phyloP scores from a whole-genome alignment of 2,113 vertebrate genomes.

The Prionailurus bengalensis region DNA sequence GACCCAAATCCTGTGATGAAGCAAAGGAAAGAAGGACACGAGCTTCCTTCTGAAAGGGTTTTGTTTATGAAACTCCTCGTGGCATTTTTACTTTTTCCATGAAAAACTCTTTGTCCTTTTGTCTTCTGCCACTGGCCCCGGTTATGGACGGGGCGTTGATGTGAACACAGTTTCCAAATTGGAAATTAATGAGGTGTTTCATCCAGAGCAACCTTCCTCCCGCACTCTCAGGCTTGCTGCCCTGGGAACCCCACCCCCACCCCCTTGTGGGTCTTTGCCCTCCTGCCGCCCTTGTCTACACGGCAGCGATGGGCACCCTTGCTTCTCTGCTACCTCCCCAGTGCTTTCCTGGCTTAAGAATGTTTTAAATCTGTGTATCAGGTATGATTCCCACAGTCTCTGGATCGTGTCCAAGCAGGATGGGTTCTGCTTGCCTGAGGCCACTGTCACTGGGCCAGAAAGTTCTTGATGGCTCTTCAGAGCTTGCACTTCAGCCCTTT shows the following conservation, averaged over 20 bases:
- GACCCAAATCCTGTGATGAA: slow-evolving; percentile 4
- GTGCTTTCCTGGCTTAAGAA: background rate
- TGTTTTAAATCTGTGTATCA: background rate
- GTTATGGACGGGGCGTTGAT: slow-evolving; percentile 49
- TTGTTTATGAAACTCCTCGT: slow-evolving; percentile 14
- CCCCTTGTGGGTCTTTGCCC: background rate
- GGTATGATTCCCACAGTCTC: background rate
- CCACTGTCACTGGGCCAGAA: background rate
- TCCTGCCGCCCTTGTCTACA: background rate
- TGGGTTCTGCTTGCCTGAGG: background rate
- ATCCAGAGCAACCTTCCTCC: slow-evolving; percentile 2
- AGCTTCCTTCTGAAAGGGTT: slow-evolving; percentile 4
- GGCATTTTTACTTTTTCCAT: slow-evolving; percentile 52
- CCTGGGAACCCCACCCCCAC: background rate
- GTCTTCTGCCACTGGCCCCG: slow-evolving; percentile 63
- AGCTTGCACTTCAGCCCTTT: background rate
- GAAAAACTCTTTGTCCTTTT: slow-evolving; percentile 64
- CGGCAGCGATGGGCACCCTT: background rate
- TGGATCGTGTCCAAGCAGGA: background rate
- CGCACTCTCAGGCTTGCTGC: background rate
- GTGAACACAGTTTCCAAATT: slow-evolving; percentile 58
- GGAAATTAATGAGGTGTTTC: slow-evolving; percentile 68
- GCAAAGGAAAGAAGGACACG: background rate
- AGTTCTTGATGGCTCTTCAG: background rate
- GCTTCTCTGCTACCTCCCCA: background rate